Percentiles rank a stretch among this genome's conserved stretches.
phyloP scores from a whole-genome alignment of 2,888 invertebrate genomes.

The Chrysolina americana region DNA sequence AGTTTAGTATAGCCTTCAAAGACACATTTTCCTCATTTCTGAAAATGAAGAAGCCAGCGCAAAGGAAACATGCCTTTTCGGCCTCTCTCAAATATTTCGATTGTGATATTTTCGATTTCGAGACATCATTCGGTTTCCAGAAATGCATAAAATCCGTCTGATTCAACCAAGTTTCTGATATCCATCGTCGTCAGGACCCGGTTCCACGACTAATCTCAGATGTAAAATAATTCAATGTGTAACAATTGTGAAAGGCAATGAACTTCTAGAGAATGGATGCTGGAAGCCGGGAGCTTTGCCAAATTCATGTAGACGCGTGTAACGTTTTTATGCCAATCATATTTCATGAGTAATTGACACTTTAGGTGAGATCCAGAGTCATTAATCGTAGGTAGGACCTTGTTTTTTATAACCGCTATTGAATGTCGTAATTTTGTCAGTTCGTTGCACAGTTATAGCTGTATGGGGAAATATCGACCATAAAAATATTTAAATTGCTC shows the following conservation, averaged over 20 bases:
- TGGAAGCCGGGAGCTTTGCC: constrained; percentile 18
- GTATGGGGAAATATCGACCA: not conserved
- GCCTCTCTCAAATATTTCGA: too few species aligned
- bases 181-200: too few species aligned
- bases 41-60: too few species aligned
- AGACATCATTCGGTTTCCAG: too few species aligned
- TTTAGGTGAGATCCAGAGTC: constrained; percentile 6
- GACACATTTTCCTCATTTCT: too few species aligned
- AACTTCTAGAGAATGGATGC: not conserved
- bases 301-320: constrained; percentile 7
- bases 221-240: not conserved
- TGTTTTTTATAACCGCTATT: not conserved
- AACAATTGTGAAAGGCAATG: constrained; percentile 13
- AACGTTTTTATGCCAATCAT: constrained; percentile 20
- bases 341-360: constrained; percentile 19
- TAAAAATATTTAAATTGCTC: too few species aligned
- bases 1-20: too few species aligned
- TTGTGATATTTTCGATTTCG: too few species aligned
- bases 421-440: not conserved
- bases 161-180: too few species aligned
- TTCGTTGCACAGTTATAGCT: not conserved
- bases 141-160: too few species aligned
- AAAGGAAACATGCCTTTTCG: too few species aligned
- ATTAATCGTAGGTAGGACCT: constrained; percentile 1
- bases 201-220: not conserved